phyloP scores from a whole-genome alignment of 2,797 vertebrate species.

The Chromobotia macracanthus region DNA sequence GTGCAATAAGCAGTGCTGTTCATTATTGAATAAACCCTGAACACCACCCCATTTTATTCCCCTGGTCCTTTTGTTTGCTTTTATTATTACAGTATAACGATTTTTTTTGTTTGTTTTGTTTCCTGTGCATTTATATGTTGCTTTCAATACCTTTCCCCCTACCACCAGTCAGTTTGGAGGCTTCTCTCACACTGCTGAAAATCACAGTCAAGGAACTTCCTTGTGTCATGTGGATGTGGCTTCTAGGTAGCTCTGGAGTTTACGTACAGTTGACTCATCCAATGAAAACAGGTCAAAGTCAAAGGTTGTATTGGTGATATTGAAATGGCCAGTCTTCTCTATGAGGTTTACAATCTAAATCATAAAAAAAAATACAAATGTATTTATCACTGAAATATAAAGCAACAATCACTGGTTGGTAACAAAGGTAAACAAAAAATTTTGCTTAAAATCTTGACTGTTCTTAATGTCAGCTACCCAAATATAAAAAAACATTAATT shows the following conservation, averaged over 20 bases:
- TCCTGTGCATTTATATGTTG: conserved; percentile 46
- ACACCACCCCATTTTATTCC: conserved; percentile 33
- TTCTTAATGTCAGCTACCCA: neutral
- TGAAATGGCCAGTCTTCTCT: conserved; percentile 97
- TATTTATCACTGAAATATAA: neutral
- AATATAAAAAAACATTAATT: neutral
- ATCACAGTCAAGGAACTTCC: conserved; percentile 58
- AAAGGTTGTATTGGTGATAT: conserved; percentile 98
- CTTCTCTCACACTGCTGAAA: conserved; percentile 56
- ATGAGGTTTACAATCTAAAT: conserved; percentile 95
- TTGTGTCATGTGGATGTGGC: conserved; percentile 92
- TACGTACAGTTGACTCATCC: conserved; percentile 96
- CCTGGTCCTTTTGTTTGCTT: conserved; percentile 38
- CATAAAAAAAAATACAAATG: neutral
- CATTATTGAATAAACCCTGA: conserved; percentile 50
- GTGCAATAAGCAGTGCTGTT: conserved; percentile 50
- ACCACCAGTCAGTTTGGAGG: conserved; percentile 23
- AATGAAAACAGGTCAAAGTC: conserved; percentile 98
- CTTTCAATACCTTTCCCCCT: conserved; percentile 32
- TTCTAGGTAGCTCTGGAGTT: conserved; percentile 98
- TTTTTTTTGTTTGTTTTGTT: conserved; percentile 22
- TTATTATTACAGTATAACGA: conserved; percentile 39
- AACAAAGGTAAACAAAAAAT: neutral
- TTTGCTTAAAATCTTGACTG: neutral
- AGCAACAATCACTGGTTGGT: too few species aligned